A percentile compares a stretch with the other conserved stretches of the same genome.
Evolutionary conservation across 2,888 invertebrate genomes (phyloP).

Genomic region (Oscheius sp.): DNA sequence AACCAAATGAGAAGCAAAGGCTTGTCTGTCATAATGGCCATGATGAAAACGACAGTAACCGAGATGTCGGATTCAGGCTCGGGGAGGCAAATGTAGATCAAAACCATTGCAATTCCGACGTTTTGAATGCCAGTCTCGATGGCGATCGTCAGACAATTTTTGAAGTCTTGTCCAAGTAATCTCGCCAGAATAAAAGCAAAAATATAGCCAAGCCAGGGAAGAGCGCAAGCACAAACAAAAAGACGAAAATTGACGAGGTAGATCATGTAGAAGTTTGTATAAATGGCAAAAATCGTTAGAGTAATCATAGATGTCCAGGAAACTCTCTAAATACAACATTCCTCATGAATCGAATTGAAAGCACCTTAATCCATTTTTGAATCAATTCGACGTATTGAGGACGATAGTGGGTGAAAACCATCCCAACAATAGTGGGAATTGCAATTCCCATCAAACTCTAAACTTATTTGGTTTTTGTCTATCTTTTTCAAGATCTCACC

Average conservation of each 20-base stretch:
- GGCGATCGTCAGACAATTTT: slow-evolving; percentile 48
- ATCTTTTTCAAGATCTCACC: background rate
- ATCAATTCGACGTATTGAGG: slow-evolving; percentile 79
- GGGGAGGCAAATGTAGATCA: slow-evolving; percentile 39
- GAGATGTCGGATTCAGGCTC: slow-evolving; percentile 51
- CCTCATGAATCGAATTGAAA: background rate
- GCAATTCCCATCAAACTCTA: slow-evolving; percentile 79
- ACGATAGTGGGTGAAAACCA: slow-evolving; percentile 73
- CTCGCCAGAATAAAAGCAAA: slow-evolving; percentile 37
- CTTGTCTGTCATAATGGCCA: slow-evolving; percentile 45
- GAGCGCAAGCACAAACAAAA: slow-evolving; percentile 33
- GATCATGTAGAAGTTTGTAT: slow-evolving; percentile 42
- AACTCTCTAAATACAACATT: slow-evolving; percentile 20
- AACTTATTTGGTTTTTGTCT: background rate
- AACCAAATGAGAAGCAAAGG: slow-evolving; percentile 38
- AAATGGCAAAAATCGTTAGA: slow-evolving; percentile 38
- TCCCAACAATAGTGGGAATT: slow-evolving; percentile 77
- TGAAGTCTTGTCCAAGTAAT: slow-evolving; percentile 29
- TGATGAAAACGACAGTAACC: slow-evolving; percentile 41
- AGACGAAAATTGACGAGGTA: slow-evolving; percentile 39
- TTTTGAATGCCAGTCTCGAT: slow-evolving; percentile 58
- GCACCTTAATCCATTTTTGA: slow-evolving; percentile 85
- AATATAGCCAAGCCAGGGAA: slow-evolving; percentile 47
- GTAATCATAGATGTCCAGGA: slow-evolving; percentile 69
- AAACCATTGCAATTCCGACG: slow-evolving; percentile 43